A percentile compares a stretch with the other conserved stretches of the same genome.
Conservation (phyloP, 2,888 invertebrate genomes). For the Calliscelio sp. region DNA sequence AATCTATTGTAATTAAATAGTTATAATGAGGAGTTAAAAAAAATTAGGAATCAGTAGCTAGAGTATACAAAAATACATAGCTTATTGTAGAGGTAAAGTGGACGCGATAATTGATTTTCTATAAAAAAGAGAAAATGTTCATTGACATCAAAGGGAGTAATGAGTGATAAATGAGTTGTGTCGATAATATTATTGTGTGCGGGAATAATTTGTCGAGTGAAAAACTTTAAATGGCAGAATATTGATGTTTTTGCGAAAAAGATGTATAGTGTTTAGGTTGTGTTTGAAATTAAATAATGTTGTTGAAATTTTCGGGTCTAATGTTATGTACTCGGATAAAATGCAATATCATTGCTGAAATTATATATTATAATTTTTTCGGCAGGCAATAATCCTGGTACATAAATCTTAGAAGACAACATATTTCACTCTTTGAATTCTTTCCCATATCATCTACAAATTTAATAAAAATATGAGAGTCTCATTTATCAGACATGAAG, state of each 20-base stretch:
- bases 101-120: neutral
- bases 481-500: conserved; percentile 40
- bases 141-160: conserved; percentile 7
- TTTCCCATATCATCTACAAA: conserved; percentile 31
- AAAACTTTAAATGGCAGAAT: neutral
- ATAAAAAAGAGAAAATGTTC: conserved; percentile 1
- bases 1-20: no score
- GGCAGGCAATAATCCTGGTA: neutral
- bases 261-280: no score
- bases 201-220: conserved; percentile 19
- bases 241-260: no score
- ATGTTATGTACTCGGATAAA: neutral
- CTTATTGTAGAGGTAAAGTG: no score
- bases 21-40: no score
- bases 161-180: conserved; percentile 16
- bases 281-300: no score
- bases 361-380: conserved; percentile 16
- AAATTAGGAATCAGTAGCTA: no score
- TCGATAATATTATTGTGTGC: conserved; percentile 5
- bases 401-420: conserved; percentile 17
- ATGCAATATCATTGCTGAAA: neutral
- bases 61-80: no score
- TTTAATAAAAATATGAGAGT: conserved; percentile 37
- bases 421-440: conserved; percentile 24
- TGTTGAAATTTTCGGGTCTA: neutral